Evolutionary conservation across 2,797 vertebrate species (phyloP).

Genomic region (Manis javanica): DNA sequence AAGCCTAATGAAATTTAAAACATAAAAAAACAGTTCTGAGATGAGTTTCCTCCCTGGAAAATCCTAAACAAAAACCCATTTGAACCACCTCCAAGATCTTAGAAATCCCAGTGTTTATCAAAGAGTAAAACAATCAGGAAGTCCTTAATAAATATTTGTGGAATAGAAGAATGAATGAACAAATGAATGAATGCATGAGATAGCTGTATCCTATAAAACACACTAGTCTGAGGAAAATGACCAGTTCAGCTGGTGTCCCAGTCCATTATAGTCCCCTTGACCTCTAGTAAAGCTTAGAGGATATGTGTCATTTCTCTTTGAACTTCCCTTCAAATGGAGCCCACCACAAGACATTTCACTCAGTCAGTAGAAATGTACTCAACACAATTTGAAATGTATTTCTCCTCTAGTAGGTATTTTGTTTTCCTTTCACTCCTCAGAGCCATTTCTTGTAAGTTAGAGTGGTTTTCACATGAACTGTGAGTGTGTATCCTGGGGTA

Average conservation of each 20-base stretch:
- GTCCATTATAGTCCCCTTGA: neutral
- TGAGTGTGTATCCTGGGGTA: neutral
- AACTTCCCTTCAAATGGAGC: neutral
- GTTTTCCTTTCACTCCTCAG: neutral
- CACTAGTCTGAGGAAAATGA: neutral
- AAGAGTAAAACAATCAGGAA: neutral
- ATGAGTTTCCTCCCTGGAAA: neutral
- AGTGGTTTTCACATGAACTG: neutral
- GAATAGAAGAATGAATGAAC: neutral
- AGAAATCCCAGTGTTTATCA: neutral
- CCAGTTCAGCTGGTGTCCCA: neutral
- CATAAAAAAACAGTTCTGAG: neutral
- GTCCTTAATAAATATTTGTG: neutral
- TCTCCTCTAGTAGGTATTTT: neutral
- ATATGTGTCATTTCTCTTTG: neutral
- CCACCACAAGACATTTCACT: neutral
- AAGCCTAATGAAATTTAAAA: conserved; percentile 13
- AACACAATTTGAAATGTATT: neutral
- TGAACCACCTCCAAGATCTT: neutral
- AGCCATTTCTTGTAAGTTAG: neutral
- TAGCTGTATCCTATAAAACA: neutral
- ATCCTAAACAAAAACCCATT: neutral
- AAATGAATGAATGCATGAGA: neutral
- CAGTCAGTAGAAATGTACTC: neutral
- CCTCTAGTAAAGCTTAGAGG: neutral